These are phyloP conservation scores for Acipenser ruthenus DNA, from an alignment of 2,797 vertebrate species.

Conservation along the genomic window DNA sequence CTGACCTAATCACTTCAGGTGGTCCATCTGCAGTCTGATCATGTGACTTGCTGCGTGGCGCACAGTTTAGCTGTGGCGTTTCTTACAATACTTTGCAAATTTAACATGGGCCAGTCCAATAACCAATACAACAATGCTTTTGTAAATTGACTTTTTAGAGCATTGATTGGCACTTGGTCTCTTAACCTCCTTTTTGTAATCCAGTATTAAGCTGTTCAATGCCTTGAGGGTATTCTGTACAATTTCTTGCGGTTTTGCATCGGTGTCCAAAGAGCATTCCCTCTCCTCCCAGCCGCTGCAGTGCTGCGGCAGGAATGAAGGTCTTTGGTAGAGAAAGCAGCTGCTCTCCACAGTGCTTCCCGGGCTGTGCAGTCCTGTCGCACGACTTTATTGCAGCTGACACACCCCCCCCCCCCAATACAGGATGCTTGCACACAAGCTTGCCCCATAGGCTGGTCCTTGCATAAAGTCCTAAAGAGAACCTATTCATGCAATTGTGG, in stretches of 20 bases:
- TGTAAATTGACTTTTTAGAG: not conserved
- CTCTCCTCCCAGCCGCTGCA: slow-evolving; percentile 52
- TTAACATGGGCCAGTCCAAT: not conserved
- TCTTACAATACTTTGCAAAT: too few relatives aligned
- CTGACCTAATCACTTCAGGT: too few relatives aligned
- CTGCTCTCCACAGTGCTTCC: slow-evolving; percentile 46
- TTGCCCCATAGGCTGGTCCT: not conserved
- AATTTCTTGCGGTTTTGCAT: not conserved
- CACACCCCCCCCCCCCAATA: slow-evolving; percentile 11
- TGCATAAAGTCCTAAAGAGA: too few relatives aligned
- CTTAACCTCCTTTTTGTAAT: not conserved
- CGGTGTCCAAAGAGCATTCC: slow-evolving; percentile 49
- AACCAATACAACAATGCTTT: not conserved
- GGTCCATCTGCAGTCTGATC: too few relatives aligned
- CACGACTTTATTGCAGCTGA: slow-evolving; percentile 41
- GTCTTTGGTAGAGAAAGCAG: slow-evolving; percentile 58
- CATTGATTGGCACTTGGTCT: not conserved
- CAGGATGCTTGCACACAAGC: not conserved
- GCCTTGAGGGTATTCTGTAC: not conserved
- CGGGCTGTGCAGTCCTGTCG: slow-evolving; percentile 24
- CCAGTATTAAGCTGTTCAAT: not conserved
- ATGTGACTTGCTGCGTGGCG: too few relatives aligned
- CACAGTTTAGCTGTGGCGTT: too few relatives aligned
- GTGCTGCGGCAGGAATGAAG: slow-evolving; percentile 56
- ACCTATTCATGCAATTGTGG: not conserved